phyloP scores from a whole-genome alignment of 2,797 vertebrate genomes.

The Xenops minutus region DNA sequence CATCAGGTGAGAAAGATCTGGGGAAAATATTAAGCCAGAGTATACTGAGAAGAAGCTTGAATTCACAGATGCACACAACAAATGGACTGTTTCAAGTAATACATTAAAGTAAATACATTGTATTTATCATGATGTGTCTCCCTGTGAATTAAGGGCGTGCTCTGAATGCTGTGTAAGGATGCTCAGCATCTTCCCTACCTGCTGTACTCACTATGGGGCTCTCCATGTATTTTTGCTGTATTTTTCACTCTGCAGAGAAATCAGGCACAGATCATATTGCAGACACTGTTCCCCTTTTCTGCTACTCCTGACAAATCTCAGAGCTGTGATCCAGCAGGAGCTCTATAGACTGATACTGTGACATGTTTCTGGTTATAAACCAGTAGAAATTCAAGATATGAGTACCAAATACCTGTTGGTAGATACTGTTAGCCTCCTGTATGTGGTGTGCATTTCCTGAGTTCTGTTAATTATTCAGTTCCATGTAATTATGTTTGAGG shows the following conservation, averaged over 20 bases:
- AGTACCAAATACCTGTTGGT: background rate
- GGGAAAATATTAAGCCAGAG: conserved; percentile 2
- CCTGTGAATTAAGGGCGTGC: background rate
- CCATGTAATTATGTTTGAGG: background rate
- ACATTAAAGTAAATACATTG: fast-evolving
- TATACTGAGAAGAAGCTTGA: background rate
- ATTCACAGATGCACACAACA: background rate
- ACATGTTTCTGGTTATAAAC: background rate
- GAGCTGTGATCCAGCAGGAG: background rate
- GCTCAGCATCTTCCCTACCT: background rate
- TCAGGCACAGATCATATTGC: background rate
- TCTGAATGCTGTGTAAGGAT: background rate
- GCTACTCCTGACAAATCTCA: background rate
- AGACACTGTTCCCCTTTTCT: background rate
- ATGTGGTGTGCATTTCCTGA: background rate
- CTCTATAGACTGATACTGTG: background rate
- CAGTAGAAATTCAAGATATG: background rate
- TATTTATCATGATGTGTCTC: background rate
- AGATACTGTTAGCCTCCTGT: background rate
- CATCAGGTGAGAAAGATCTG: conserved; percentile 40
- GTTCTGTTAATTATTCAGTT: background rate
- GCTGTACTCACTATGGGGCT: background rate
- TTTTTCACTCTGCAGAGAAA: background rate
- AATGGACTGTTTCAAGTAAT: background rate
- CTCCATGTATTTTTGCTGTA: fast-evolving